Conservation (phyloP, 2,888 invertebrate genomes). For the Chrysodeixis includens region DNA sequence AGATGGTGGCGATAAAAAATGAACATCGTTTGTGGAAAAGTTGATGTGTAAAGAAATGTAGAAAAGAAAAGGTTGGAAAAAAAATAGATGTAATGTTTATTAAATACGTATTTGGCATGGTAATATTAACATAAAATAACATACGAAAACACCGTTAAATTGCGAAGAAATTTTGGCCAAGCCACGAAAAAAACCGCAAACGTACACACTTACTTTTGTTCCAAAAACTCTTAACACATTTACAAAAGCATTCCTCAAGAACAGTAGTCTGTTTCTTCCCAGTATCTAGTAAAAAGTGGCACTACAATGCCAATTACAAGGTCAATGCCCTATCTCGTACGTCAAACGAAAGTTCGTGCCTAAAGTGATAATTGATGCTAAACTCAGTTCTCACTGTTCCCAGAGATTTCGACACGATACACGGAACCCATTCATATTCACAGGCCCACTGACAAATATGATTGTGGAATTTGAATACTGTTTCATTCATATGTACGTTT, state of each 20-base stretch:
- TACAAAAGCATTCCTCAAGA: neutral
- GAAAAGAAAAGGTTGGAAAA: neutral
- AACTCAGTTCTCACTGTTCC: constrained; percentile 42
- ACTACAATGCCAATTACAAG: constrained; percentile 27
- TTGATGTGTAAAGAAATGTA: neutral
- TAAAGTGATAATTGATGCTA: constrained; percentile 57
- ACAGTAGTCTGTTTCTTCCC: neutral
- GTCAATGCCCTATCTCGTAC: constrained; percentile 40
- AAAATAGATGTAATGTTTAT: neutral
- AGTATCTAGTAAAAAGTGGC: neutral
- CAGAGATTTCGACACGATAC: constrained; percentile 29
- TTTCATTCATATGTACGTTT: constrained; percentile 21
- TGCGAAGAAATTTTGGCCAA: neutral
- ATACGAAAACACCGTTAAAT: neutral
- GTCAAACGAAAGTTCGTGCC: constrained; percentile 32
- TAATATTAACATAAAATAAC: neutral
- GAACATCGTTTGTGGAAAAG: neutral
- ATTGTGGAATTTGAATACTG: constrained; percentile 14
- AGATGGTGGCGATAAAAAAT: neutral
- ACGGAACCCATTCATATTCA: constrained; percentile 49
- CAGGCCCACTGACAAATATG: constrained; percentile 46
- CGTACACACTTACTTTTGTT: neutral
- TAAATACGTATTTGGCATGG: no score
- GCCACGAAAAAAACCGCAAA: neutral
- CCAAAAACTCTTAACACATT: neutral